These are phyloP conservation scores for Anneissia japonica DNA, from an alignment of 35 echinoderm and acorn worm genomes.

Conservation along the genomic window DNA sequence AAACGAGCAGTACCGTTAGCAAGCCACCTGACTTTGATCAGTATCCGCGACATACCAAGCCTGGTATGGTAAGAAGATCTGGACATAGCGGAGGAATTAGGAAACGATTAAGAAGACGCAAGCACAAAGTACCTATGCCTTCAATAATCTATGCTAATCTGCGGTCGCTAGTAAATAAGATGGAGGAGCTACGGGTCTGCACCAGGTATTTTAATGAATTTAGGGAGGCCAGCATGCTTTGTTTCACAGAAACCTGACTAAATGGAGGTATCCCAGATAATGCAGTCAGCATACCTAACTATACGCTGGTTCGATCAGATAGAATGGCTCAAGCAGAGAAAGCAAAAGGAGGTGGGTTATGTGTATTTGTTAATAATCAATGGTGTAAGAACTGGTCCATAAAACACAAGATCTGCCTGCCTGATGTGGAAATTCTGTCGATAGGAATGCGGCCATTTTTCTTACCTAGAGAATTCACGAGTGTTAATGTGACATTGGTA, in stretches of 20 bases:
- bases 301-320: conserved; percentile 15
- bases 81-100: conserved; percentile 16
- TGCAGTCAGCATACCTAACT: conserved; percentile 17
- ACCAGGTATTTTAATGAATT: background rate
- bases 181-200: background rate
- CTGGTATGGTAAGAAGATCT: background rate
- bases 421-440: conserved; percentile 27
- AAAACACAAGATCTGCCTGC: conserved; percentile 12
- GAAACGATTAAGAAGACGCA: background rate
- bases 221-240: conserved; percentile 10
- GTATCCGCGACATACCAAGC: background rate
- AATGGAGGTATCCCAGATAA: background rate
- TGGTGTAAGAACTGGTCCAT: conserved; percentile 43
- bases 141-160: conserved; percentile 5
- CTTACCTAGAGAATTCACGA: background rate
- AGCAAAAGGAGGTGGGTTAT: conserved; percentile 2
- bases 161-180: background rate
- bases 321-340: conserved; percentile 11
- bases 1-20: background rate
- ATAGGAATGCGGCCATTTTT: conserved; percentile 10
- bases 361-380: background rate
- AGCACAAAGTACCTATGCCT: background rate
- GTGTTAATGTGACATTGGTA: background rate
- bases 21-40: background rate
- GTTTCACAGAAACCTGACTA: conserved; percentile 42